These are phyloP conservation scores for Hyperoodon ampullatus DNA, from an alignment of 2,113 vertebrate species.

Conservation along the genomic window DNA sequence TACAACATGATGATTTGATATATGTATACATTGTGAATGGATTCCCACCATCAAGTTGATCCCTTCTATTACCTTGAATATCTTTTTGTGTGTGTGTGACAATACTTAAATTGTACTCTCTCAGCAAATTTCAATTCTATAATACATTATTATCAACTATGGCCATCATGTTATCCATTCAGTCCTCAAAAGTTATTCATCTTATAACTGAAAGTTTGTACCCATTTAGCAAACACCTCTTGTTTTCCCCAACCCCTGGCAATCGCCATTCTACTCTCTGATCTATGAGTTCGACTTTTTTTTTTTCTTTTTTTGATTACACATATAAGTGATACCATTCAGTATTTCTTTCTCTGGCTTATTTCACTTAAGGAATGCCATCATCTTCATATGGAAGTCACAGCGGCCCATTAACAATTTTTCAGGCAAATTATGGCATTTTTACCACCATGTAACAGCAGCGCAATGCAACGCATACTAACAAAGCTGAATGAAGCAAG, in stretches of 20 bases:
- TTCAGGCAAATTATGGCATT: slow-evolving; percentile 11
- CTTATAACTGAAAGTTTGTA: neutral
- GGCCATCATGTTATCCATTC: neutral
- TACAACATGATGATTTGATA: neutral
- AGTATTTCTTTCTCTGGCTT: neutral
- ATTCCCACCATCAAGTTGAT: neutral
- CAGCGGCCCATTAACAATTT: neutral
- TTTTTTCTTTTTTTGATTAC: neutral
- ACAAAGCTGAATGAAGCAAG: neutral
- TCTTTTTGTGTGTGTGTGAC: neutral
- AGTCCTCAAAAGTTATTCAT: neutral
- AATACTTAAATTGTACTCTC: neutral
- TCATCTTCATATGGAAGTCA: neutral
- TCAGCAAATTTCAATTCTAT: neutral
- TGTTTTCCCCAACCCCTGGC: neutral
- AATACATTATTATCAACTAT: neutral
- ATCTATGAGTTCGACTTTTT: neutral
- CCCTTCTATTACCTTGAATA: neutral
- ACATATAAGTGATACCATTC: neutral
- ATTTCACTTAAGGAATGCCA: neutral
- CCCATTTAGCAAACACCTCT: neutral
- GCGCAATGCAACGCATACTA: neutral
- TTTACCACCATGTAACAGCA: neutral
- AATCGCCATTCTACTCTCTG: neutral
- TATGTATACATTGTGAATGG: neutral